Evolutionary conservation across 1,140 invertebrate genomes (phyloP).

Genomic region (Anoplophora glabripennis): DNA sequence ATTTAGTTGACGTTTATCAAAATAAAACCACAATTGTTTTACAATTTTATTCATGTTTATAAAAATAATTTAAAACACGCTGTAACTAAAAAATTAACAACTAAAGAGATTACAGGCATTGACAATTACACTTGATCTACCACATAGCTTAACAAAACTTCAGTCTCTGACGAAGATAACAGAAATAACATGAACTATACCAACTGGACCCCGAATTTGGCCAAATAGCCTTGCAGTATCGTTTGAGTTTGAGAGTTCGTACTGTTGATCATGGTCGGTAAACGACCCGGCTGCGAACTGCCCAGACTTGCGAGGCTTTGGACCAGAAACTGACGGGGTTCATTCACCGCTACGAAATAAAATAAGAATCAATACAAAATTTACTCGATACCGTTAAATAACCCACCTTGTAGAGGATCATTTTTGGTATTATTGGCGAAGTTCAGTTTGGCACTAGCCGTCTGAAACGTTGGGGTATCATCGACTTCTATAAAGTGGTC

Average conservation of each 20-base stretch:
- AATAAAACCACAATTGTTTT: too few relatives aligned
- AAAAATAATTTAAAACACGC: too few relatives aligned
- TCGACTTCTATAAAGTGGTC: slow-evolving; percentile 87
- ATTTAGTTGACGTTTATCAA: too few relatives aligned
- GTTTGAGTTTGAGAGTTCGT: slow-evolving; percentile 40
- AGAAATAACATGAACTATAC: slow-evolving; percentile 25
- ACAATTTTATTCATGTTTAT: too few relatives aligned
- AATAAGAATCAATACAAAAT: slow-evolving; percentile 30
- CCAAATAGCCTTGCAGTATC: slow-evolving; percentile 43
- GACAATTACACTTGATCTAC: too few relatives aligned
- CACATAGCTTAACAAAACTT: background rate
- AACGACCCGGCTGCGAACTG: slow-evolving; percentile 58
- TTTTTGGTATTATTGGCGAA: slow-evolving; percentile 73
- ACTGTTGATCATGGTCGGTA: slow-evolving; percentile 52
- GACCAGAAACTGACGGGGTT: slow-evolving; percentile 69
- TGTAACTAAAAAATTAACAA: too few relatives aligned
- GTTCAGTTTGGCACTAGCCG: slow-evolving; percentile 81
- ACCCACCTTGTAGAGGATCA: slow-evolving; percentile 62
- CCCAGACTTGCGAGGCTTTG: slow-evolving; percentile 66
- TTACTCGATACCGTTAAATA: background rate
- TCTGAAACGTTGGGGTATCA: slow-evolving; percentile 83
- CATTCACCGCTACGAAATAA: slow-evolving; percentile 58
- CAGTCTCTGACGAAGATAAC: background rate
- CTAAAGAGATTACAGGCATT: too few relatives aligned
- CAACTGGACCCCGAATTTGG: slow-evolving; percentile 45